phyloP scores from a whole-genome alignment of 2,888 invertebrate species.

The Euplagia quadripunctaria region DNA sequence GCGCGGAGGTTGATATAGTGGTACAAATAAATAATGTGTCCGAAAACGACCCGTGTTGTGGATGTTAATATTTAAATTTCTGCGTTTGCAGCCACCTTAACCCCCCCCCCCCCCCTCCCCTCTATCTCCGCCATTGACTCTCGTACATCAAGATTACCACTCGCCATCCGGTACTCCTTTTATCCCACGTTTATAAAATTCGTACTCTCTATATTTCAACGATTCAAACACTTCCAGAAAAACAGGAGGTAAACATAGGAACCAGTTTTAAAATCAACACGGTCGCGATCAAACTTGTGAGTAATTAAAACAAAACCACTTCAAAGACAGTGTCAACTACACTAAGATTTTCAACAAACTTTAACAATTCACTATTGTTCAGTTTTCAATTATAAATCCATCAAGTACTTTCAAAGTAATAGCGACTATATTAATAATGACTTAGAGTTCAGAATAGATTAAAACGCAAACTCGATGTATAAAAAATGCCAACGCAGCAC shows the following conservation, averaged over 20 bases:
- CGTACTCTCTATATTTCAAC: no score
- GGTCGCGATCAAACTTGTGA: constrained; percentile 23
- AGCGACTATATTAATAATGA: constrained; percentile 20
- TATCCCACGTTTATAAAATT: no score
- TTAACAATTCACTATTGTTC: constrained; percentile 47
- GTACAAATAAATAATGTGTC: no score
- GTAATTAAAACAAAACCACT: constrained; percentile 34
- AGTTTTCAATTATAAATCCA: constrained; percentile 42
- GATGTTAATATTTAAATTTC: no score
- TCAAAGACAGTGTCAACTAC: constrained; percentile 45
- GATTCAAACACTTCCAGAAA: constrained; percentile 9
- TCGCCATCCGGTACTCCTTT: no score
- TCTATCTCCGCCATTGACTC: no score
- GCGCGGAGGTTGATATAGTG: no score
- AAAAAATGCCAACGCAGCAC: constrained; percentile 66
- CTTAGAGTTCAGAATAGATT: constrained; percentile 42
- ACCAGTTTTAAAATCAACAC: constrained; percentile 34
- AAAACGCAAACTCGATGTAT: constrained; percentile 31
- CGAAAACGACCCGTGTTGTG: no score
- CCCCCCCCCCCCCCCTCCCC: no score
- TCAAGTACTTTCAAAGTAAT: constrained; percentile 14
- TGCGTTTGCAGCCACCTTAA: no score
- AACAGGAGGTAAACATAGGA: constrained; percentile 17
- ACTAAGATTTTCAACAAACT: constrained; percentile 40
- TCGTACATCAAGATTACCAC: no score